phyloP scores from a whole-genome alignment of 2,113 vertebrate genomes.

The Junco hyemalis region DNA sequence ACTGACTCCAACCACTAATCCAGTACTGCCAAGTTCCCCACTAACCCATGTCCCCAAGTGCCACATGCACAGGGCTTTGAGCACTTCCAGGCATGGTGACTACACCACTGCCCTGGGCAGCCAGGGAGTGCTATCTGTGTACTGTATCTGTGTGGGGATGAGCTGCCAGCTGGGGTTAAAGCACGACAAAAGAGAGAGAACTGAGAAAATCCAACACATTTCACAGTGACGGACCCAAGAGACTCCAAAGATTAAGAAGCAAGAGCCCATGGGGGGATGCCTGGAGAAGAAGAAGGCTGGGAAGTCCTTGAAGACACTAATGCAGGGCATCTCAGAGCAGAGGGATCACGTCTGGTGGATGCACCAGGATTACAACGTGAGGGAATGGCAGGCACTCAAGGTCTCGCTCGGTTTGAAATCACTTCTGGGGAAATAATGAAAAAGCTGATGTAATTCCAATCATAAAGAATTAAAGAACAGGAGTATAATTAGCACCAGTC shows the following conservation, averaged over 20 bases:
- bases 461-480: slow-evolving; percentile 60
- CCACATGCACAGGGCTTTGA: neutral
- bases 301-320: neutral
- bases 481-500: slow-evolving; percentile 60
- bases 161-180: neutral
- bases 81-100: neutral
- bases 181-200: neutral
- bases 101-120: neutral
- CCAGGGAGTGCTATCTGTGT: neutral
- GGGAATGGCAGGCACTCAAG: neutral
- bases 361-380: neutral
- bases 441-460: slow-evolving; percentile 43
- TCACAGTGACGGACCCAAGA: neutral
- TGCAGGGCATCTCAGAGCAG: neutral
- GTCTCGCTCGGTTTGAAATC: slow-evolving; percentile 15
- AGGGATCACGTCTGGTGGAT: neutral
- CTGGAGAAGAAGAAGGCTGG: neutral
- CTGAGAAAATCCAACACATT: neutral
- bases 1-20: neutral
- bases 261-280: neutral
- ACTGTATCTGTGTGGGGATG: neutral
- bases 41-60: neutral
- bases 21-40: neutral
- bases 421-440: slow-evolving; percentile 43
- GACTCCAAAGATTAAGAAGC: neutral